Base-by-base conservation (phyloP, 2,888 invertebrate genomes). In the Byasa hedistus region DNA sequence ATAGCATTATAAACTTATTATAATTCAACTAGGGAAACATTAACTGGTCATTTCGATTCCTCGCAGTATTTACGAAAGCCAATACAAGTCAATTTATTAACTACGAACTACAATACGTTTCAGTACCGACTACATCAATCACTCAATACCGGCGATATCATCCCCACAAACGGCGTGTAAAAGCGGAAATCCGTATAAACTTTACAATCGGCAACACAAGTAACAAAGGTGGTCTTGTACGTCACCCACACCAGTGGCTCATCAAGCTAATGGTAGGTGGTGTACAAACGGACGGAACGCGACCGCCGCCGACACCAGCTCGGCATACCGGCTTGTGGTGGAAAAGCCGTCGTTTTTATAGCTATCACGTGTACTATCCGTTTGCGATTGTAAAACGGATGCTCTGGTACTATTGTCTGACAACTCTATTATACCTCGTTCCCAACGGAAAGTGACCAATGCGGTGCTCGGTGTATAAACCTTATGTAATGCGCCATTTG, bases 221-320 rank as follows among this genome's bases (percentile, higher is more conserved):
- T 48, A 23, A 65, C 60, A 64, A 64, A 64, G 64, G 65, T 60
- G 56, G 32, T n/a, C 39, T 56, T 4, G 55, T 54, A 32, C 36
- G 54, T 52, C 61, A 61, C 52, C 8, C 21, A 23, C 60, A 32
- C 63, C 68, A 65, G 78, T 78, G 76, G 73, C 83, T 86, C 84
- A 85, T 87, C 84, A 84, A 69, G 79, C 81, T 86, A 87, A 86
- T 87, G 86, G 85, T 82, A 78, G 76, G 75, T 82, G 79, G 80
- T 81, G 81, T 81, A 73, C 78, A 79, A 80, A 79, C 78, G 75
- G 59, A 44, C 36, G 21, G 64, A 44, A 55, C 59, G 59, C 55
- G 59, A 59, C 54, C 44, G 59, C 39, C 19, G 52, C 39, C 17
- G 21, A 44, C 10, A 36, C 32, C 48, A 19, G 48, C 17, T 5